Evolutionary conservation across 2,888 invertebrate species (phyloP).

Genomic region (Keiferia lycopersicella): DNA sequence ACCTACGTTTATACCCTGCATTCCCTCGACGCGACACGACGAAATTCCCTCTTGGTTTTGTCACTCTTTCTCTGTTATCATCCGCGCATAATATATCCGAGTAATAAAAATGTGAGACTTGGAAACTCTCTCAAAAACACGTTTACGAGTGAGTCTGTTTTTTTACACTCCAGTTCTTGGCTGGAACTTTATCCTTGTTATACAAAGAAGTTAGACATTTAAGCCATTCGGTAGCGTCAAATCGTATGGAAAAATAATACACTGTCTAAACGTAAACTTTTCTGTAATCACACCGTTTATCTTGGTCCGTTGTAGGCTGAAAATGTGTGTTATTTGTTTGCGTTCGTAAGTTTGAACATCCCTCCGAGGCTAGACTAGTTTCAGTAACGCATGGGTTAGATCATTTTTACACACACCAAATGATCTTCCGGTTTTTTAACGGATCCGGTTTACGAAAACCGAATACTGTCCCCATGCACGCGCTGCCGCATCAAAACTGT

Average conservation of each 20-base stretch:
- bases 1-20: slow-evolving; percentile 33
- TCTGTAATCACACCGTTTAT: too few species aligned
- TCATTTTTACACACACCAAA: too few species aligned
- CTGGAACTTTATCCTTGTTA: slow-evolving; percentile 16
- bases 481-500: too few species aligned
- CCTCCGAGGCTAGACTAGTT: slow-evolving; percentile 11
- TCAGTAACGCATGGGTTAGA: background rate
- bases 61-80: background rate
- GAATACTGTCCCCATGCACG: too few species aligned
- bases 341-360: slow-evolving; percentile 20
- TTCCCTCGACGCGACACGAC: slow-evolving; percentile 22
- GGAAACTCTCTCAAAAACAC: slow-evolving; percentile 9
- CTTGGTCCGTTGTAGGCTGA: slow-evolving; percentile 21
- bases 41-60: background rate
- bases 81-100: background rate
- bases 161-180: slow-evolving; percentile 9
- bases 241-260: too few species aligned
- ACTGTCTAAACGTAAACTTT: too few species aligned
- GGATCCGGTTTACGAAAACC: too few species aligned
- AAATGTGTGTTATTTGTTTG: slow-evolving; percentile 15
- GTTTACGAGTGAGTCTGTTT: slow-evolving; percentile 23
- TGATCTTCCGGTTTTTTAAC: too few species aligned
- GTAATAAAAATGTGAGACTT: background rate
- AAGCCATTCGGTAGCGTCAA: too few species aligned
- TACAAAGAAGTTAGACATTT: too few species aligned